Percentiles rank a stretch among this genome's conserved stretches.
phyloP scores from a whole-genome alignment of 1,140 invertebrate genomes.

The Stratiolaelaps scimitus region DNA sequence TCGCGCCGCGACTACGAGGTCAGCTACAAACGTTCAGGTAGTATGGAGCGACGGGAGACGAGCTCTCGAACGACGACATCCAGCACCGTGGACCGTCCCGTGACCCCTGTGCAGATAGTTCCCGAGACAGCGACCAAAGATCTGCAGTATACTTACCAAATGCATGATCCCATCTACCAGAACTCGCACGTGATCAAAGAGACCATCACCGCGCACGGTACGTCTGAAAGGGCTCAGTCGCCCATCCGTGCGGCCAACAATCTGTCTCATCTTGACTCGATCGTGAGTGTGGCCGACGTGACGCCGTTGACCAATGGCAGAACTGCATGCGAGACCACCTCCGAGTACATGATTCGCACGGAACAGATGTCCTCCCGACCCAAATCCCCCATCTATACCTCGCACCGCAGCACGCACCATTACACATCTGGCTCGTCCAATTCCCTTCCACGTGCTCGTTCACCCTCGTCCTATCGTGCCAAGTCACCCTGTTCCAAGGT shows the following conservation, averaged over 20 bases:
- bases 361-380: slow-evolving; percentile 16
- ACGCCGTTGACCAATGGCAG: slow-evolving; percentile 6
- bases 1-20: slow-evolving; percentile 19
- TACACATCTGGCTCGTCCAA: slow-evolving; percentile 13
- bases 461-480: slow-evolving; percentile 11
- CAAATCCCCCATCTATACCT: slow-evolving; percentile 10
- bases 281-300: slow-evolving; percentile 19
- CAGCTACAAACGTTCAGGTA: slow-evolving; percentile 29
- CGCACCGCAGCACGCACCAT: slow-evolving; percentile 5
- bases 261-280: slow-evolving; percentile 21
- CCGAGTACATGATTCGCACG: slow-evolving; percentile 26
- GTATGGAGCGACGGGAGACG: slow-evolving; percentile 14
- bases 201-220: slow-evolving; percentile 27
- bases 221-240: slow-evolving; percentile 28
- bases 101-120: slow-evolving; percentile 22
- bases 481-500: slow-evolving; percentile 28
- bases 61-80: background rate
- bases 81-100: slow-evolving; percentile 12
- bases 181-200: slow-evolving; percentile 28
- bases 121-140: slow-evolving; percentile 26
- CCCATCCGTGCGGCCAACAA: slow-evolving; percentile 22
- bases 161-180: slow-evolving; percentile 29
- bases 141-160: slow-evolving; percentile 27
- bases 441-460: background rate
- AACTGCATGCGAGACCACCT: slow-evolving; percentile 24